A percentile compares a stretch with the other conserved stretches of the same genome.
Evolutionary conservation across 2,113 vertebrate genomes (phyloP).

Genomic region (Sciurus niger): DNA sequence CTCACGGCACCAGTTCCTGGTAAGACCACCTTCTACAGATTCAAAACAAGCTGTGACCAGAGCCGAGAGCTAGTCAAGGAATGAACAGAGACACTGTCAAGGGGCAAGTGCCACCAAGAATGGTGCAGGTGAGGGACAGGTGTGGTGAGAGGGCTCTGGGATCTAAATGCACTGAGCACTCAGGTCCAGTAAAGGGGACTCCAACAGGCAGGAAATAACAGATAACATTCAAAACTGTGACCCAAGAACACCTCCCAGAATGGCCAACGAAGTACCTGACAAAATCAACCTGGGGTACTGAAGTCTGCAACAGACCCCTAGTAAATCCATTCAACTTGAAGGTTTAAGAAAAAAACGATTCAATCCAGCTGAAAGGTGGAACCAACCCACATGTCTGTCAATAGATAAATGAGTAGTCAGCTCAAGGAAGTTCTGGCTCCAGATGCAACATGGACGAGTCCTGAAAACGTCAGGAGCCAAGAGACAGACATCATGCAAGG

Average conservation of each 20-base stretch:
- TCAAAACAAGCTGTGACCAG: no score
- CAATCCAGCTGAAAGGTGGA: not conserved
- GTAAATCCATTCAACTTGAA: not conserved
- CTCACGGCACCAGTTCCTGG: not conserved
- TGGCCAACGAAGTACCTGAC: not conserved
- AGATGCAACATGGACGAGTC: not conserved
- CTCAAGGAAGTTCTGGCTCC: not conserved
- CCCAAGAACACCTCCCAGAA: not conserved
- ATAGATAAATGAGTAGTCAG: not conserved
- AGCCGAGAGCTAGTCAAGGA: not conserved
- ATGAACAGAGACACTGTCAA: no score
- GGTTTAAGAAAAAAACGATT: not conserved
- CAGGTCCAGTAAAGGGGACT: not conserved
- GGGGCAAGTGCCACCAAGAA: no score
- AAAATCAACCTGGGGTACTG: not conserved
- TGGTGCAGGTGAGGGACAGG: not conserved
- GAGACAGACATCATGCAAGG: no score
- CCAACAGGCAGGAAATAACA: not conserved
- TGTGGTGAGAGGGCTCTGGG: not conserved
- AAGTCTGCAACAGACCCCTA: not conserved
- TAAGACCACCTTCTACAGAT: not conserved
- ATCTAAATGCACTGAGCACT: not conserved
- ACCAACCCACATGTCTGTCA: not conserved
- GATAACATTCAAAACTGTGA: not conserved
- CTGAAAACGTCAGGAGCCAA: not conserved